Evolutionary conservation across 2,797 vertebrate species (phyloP).

Genomic region (Trematomus bernacchii): DNA sequence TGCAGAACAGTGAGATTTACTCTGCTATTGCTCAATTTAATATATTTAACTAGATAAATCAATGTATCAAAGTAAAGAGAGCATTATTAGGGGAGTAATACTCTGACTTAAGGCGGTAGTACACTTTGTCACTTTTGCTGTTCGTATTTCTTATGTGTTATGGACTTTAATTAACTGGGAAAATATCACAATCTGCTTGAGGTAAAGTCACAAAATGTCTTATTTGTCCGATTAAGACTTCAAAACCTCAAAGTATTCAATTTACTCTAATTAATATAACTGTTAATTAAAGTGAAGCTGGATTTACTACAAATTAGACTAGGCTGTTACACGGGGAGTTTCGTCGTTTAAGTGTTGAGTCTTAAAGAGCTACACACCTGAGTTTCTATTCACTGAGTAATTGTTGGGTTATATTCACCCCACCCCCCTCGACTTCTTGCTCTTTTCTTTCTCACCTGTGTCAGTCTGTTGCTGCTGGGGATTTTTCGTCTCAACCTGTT

Average conservation of each 20-base stretch:
- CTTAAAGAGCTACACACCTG: constrained; percentile 42
- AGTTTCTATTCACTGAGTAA: constrained; percentile 32
- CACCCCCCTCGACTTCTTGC: constrained; percentile 12
- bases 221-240: background rate
- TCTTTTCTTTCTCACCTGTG: constrained; percentile 6
- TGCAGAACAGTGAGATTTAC: constrained; percentile 1
- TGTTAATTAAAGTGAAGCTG: constrained; percentile 64
- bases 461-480: constrained; percentile 12
- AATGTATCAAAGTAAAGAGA: background rate
- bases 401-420: constrained; percentile 33
- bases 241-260: background rate
- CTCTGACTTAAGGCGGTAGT: background rate
- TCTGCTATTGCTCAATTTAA: constrained; percentile 22
- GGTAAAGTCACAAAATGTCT: background rate
- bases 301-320: constrained; percentile 59
- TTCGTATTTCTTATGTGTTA: background rate
- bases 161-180: background rate
- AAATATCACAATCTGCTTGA: background rate
- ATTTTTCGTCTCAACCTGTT: constrained; percentile 6
- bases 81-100: background rate
- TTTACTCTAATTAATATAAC: constrained; percentile 16
- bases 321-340: constrained; percentile 46
- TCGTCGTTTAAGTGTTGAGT: constrained; percentile 37
- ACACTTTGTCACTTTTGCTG: background rate
- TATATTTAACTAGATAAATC: background rate